Base-by-base conservation (phyloP, 2,797 vertebrate species). In the Lithobates pipiens region DNA sequence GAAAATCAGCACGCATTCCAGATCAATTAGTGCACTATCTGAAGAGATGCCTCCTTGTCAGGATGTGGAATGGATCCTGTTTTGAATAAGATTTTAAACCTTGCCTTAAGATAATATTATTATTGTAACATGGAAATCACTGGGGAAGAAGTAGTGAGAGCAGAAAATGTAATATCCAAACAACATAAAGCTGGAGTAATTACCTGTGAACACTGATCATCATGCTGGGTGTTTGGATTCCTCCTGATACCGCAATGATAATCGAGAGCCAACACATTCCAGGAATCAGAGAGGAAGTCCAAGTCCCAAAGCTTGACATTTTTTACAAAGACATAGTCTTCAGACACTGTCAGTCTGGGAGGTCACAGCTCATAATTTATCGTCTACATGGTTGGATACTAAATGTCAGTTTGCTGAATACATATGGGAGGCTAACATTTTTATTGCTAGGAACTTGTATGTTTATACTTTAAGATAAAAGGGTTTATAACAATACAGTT, bases 81-180 rank as follows among this genome's bases (percentile, higher is more conserved):
- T 99, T 98, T 99, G 97, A 99, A 97, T 97, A 97, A 96, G 91
- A 95, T 96, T 97, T 96, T 96, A 96, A 97, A 98, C 97, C 96
- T 97, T 95, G 95, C 95, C 95, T 94, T 95, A 93, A 94, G 96
- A 97, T 97, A 98, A 98, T 98, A 98, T 98, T 99, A 97, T 99
- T 99, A 97, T 99, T 96, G 91, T 97, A 96, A 96, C 93, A 93
- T 93, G 89, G 93, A 95, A 96, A 95, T 95, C 92, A 92, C 92
- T 91, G 23, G 91, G 57, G 79, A 92, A 93, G 92, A 90, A 83
- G 86, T 67, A 77, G 84, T 36, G 88, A 18, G 86, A 90, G 92
- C 88, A 93, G 89, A 92, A 92, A 89, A 88, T 80, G 73, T 82
- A 80, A 88, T 92, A 88, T 88, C 88, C 93, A 95, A 95, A 95